Evolutionary conservation across 2,888 invertebrate species (phyloP), one percentile per base, ranked within the genome.

Genomic region (Caenorhabditis sp.): DNA sequence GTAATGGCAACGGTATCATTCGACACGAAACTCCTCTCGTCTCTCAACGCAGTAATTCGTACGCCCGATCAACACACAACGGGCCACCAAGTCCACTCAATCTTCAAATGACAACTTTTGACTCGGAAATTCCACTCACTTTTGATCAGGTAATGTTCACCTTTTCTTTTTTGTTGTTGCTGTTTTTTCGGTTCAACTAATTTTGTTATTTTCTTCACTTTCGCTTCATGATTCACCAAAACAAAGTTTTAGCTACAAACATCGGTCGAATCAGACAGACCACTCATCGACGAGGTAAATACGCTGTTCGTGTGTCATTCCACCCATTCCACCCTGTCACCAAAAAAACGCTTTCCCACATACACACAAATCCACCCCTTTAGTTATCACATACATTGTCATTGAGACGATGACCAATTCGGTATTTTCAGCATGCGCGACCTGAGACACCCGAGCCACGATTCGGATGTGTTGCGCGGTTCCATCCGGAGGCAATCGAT

Each of bases 401-500:
- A 51, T 64, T 31, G 37, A 24, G 62, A 57, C 43, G 27, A n/a
- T 26, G 43, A 23, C 60, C 36, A 49, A 54, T 66, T 60, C 14
- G 6, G 19, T 23, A 3, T 37, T 74, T 77, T 26, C 72, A 76
- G 76, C 64, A 31, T 10, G 31, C 77, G 49, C 62, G 79, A 0
- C 69, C 77, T 10, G 26, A 62, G 0, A 70, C 79, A 1, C 74
- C 76, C 19, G 60, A 62, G 8, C 76, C 77, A 23, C 63, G 72
- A n/a, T 71, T 76, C 27, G 73, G 71, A 55, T 80, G 80, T 54
- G 59, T 76, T 5, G 73, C 77, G 17, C 72, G 80, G 37, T 79
- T 86, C 27, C 81, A 82, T 71, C 86, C 86, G 14, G 86, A 86
- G 66, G 80, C 81, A 24, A 97, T 97, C 87, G 97, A 97, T 90